Evolutionary conservation across 2,888 invertebrate genomes (phyloP).

Genomic region (Fragum sueziense): DNA sequence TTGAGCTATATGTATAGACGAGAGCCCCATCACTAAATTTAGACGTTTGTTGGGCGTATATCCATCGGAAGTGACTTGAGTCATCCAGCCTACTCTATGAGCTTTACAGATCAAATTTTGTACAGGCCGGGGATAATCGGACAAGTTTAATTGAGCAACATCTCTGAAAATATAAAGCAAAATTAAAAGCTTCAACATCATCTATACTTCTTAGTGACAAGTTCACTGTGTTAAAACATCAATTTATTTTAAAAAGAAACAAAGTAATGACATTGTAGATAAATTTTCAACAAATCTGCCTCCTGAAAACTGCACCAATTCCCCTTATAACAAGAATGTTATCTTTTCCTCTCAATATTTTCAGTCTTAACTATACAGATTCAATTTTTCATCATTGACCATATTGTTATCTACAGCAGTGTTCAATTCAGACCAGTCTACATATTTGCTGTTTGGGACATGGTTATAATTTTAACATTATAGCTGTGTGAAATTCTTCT

Average conservation of each 20-base stretch:
- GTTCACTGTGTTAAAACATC: neutral
- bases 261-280: neutral
- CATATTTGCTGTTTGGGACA: too few relatives aligned
- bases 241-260: too few relatives aligned
- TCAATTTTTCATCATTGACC: too few relatives aligned
- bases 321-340: too few relatives aligned
- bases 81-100: slow-evolving; percentile 70
- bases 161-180: slow-evolving; percentile 60
- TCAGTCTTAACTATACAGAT: too few relatives aligned
- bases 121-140: slow-evolving; percentile 62
- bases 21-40: slow-evolving; percentile 78
- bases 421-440: too few relatives aligned
- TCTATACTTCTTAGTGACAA: neutral
- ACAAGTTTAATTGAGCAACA: slow-evolving; percentile 55
- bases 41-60: slow-evolving; percentile 72
- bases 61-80: slow-evolving; percentile 77
- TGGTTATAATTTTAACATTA: too few relatives aligned
- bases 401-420: too few relatives aligned
- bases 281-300: neutral
- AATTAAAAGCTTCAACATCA: neutral
- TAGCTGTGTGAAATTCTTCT: too few relatives aligned
- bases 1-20: slow-evolving; percentile 78
- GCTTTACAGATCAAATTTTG: slow-evolving; percentile 75
- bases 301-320: neutral
- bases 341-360: too few relatives aligned